Evolutionary conservation across 1,140 invertebrate species (phyloP).

Genomic region (Cydia pomonella): DNA sequence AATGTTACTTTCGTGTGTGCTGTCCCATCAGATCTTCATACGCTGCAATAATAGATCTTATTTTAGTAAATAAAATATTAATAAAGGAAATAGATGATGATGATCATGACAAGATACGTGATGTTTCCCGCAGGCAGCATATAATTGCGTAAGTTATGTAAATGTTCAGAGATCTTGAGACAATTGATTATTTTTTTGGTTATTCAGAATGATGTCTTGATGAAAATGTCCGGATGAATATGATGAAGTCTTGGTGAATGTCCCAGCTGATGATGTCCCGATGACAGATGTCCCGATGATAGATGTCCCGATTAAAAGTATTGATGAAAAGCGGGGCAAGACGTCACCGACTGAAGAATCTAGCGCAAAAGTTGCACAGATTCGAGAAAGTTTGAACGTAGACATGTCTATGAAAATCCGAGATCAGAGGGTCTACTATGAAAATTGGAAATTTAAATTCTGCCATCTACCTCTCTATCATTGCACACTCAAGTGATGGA

Average conservation of each 20-base stretch:
- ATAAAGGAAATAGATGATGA: not conserved
- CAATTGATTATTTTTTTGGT: not conserved
- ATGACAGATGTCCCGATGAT: not conserved
- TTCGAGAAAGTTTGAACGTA: too few relatives aligned
- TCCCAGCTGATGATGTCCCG: not conserved
- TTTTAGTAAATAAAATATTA: not conserved
- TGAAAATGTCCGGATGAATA: not conserved
- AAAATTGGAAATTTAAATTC: too few relatives aligned
- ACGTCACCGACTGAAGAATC: not conserved
- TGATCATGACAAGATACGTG: not conserved
- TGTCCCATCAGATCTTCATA: constrained; percentile 20
- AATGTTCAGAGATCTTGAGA: not conserved
- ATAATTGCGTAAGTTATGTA: not conserved
- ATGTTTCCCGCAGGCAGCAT: not conserved
- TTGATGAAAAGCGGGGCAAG: not conserved
- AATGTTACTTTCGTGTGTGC: not conserved
- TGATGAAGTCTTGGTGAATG: constrained; percentile 1
- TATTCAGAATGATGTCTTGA: not conserved
- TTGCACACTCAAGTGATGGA: too few relatives aligned
- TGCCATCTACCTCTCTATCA: too few relatives aligned
- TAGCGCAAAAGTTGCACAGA: too few relatives aligned
- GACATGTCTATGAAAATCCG: too few relatives aligned
- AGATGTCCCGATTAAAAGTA: not conserved
- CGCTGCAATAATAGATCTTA: not conserved
- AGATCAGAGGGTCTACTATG: too few relatives aligned